Conservation (phyloP, 2,888 invertebrate genomes). For the Leptopilina drosophilae region DNA sequence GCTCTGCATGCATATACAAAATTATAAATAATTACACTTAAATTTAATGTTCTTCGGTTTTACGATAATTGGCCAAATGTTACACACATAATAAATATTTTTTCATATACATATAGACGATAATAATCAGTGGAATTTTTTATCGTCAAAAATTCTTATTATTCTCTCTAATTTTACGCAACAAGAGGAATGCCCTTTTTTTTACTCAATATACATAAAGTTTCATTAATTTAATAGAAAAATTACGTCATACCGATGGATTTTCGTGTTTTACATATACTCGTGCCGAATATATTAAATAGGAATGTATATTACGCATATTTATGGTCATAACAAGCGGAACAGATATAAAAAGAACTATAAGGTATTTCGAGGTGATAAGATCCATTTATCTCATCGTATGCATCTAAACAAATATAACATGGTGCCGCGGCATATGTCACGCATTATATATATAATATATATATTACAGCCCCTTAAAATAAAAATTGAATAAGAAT, state of each 20-base stretch:
- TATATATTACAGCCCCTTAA: no score
- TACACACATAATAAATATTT: not conserved
- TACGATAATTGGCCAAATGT: constrained; percentile 2
- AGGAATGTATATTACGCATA: no score
- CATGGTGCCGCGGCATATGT: not conserved
- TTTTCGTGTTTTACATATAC: no score
- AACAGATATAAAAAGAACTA: not conserved
- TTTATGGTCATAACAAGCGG: not conserved
- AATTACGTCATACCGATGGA: constrained; percentile 26
- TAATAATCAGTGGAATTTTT: not conserved
- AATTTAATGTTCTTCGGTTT: not conserved
- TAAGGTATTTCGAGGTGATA: not conserved
- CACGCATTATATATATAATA: not conserved
- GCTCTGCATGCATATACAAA: not conserved
- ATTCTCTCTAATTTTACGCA: not conserved
- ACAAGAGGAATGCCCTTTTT: not conserved
- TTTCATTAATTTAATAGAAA: constrained; percentile 13
- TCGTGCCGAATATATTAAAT: no score
- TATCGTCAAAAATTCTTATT: not conserved
- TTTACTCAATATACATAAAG: not conserved
- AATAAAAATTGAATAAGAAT: no score
- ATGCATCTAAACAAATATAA: constrained; percentile 2
- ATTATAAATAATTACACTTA: not conserved
- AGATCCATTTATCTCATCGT: not conserved
- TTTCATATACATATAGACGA: not conserved